Percentiles rank a stretch among this genome's conserved stretches.
Evolutionary conservation across 1,140 invertebrate genomes (phyloP).

Genomic region (Pectinophora gossypiella): DNA sequence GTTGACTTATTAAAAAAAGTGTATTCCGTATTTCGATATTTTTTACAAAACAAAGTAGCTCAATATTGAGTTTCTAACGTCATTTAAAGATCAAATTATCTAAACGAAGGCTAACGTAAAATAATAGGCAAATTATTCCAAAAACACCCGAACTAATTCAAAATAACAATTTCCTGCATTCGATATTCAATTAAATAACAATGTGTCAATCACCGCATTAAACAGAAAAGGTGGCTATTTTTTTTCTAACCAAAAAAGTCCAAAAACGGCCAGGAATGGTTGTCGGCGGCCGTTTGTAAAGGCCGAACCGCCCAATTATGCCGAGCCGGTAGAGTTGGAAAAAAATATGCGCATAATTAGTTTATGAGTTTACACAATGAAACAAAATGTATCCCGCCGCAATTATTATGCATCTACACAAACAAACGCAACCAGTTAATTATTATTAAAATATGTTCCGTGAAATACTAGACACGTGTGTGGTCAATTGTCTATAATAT

Average conservation of each 20-base stretch:
- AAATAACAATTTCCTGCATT: slow-evolving; percentile 18
- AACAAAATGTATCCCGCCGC: slow-evolving; percentile 40
- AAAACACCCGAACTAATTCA: neutral
- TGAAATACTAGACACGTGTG: slow-evolving; percentile 17
- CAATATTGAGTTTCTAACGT: too few relatives aligned
- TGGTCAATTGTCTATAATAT: neutral
- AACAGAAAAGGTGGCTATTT: slow-evolving; percentile 34
- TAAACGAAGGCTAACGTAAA: neutral
- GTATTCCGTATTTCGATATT: too few relatives aligned
- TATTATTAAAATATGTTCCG: slow-evolving; percentile 28
- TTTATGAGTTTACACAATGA: slow-evolving; percentile 65
- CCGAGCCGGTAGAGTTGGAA: slow-evolving; percentile 28
- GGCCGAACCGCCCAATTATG: slow-evolving; percentile 47
- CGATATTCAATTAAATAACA: slow-evolving; percentile 40
- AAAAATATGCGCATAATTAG: slow-evolving; percentile 57
- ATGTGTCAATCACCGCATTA: slow-evolving; percentile 67
- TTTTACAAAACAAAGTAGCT: too few relatives aligned
- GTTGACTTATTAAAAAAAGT: too few relatives aligned
- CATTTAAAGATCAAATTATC: too few relatives aligned
- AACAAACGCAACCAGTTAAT: slow-evolving; percentile 51
- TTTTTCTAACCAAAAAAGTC: slow-evolving; percentile 18
- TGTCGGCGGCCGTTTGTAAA: slow-evolving; percentile 32
- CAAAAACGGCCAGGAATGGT: slow-evolving; percentile 38
- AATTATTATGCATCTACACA: slow-evolving; percentile 52
- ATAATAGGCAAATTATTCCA: neutral